Evolutionary conservation across 2,888 invertebrate genomes (phyloP), one percentile per base, ranked within the genome.

Genomic region (Exocentrus adspersus): DNA sequence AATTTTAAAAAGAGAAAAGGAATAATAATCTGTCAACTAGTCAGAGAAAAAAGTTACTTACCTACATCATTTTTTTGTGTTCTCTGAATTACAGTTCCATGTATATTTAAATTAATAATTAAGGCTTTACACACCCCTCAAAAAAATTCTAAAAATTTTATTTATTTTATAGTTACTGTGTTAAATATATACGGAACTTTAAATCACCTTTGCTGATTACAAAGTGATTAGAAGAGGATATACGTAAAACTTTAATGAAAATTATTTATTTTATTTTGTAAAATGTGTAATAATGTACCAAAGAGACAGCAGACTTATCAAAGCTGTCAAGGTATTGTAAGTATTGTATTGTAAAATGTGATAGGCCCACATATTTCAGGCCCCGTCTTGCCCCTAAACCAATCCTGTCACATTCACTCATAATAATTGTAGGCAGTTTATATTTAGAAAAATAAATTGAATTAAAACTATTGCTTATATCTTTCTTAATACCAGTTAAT

Each of bases 271-370:
- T 72, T 73, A 70, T 78, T 75, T 79, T 78, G 75, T 78, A 79
- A 81, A 81, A 80, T 81, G 82, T 83, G 82, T 83, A 83, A 83
- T 83, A 83, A 80, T 79, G 78, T 82, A 83, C 82, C 82, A 83
- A 83, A 83, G 82, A 82, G 76, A 77, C 79, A 77, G 80, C 78
- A 75, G 75, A 79, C 76, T 80, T 80, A 81, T 65, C 65, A 72
- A 69, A 67, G 71, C 69, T 69, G 74, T 74, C 71, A 72, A 65
- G 74, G 73, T 74, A 72, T 75, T 75, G 77, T 81, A 81, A 81
- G 81, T 81, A 81, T 80, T 81, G 77, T 81, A 79, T 80, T 81
- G 80, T 80, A 81, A 80, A 82, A 82, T 83, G 83, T 83, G 83
- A 83, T 83, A 83, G 83, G 83, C 83, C 82, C 79, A 78, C 75